A percentile compares a stretch with the other conserved stretches of the same genome.
These are phyloP conservation scores for Arion vulgaris DNA, from an alignment of 1,140 invertebrate genomes.

Conservation along the genomic window DNA sequence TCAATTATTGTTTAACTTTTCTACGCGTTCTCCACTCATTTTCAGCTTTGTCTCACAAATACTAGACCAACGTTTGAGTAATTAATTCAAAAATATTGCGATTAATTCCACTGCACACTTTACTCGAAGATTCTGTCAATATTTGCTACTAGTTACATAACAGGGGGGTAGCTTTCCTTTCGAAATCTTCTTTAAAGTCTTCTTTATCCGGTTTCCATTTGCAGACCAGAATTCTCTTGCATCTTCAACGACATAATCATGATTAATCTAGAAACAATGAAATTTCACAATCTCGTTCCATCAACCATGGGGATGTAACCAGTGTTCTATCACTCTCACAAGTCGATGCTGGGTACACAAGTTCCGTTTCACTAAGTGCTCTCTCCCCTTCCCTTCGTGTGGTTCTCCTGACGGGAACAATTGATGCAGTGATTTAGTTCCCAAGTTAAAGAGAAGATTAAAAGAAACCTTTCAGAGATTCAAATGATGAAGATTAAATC, in stretches of 20 bases:
- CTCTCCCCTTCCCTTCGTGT: no score
- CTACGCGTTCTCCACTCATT: no score
- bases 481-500: no score
- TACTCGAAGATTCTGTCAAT: background rate
- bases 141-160: constrained; percentile 9
- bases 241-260: background rate
- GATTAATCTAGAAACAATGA: constrained; percentile 26
- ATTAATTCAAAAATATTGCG: background rate
- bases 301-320: background rate
- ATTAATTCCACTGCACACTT: constrained; percentile 5
- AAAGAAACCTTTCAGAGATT: no score
- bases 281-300: background rate
- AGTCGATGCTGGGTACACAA: background rate
- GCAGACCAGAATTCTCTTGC: no score
- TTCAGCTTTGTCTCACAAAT: no score
- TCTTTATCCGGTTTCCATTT: no score
- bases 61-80: background rate
- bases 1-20: no score
- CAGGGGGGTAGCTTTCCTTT: background rate
- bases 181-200: background rate
- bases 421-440: no score
- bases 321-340: background rate
- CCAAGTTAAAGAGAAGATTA: no score
- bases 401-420: no score
- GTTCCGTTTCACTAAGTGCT: background rate